Evolutionary conservation across 2,113 vertebrate genomes (phyloP).

Genomic region (Rhineura floridana): DNA sequence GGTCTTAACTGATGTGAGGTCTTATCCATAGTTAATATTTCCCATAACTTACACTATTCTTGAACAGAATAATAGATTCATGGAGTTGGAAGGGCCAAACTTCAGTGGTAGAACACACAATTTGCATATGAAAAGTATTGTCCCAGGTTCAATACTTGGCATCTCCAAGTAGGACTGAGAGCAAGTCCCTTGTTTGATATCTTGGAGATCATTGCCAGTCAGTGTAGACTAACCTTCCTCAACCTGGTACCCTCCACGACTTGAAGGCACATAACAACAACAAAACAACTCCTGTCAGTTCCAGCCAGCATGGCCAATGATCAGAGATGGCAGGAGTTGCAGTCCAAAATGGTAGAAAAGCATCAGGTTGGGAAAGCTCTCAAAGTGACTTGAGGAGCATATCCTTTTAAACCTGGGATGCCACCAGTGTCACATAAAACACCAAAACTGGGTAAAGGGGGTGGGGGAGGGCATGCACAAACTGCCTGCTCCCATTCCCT

Average conservation of each 20-base stretch:
- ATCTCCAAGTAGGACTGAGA: neutral
- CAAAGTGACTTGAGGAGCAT: no score
- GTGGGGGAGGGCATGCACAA: neutral
- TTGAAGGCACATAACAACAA: no score
- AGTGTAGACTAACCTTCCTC: neutral
- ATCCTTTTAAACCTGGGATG: neutral
- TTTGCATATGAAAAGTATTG: neutral
- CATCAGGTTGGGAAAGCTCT: no score
- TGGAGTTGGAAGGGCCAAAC: neutral
- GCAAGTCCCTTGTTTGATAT: neutral
- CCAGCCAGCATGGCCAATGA: no score
- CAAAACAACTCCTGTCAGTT: no score
- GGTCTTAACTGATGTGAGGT: neutral
- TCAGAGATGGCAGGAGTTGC: no score
- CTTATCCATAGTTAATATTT: neutral
- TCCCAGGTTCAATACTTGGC: neutral
- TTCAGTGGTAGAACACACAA: neutral
- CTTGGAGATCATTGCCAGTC: neutral
- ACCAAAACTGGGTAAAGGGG: neutral
- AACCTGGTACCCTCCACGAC: no score
- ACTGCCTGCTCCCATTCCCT: neutral
- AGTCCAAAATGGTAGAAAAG: no score
- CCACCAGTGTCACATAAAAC: neutral
- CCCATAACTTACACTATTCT: no score
- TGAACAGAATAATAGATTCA: no score